A percentile compares a stretch with the other conserved stretches of the same genome.
phyloP scores from a whole-genome alignment of 2,797 vertebrate species.

The Tangara arthus region DNA sequence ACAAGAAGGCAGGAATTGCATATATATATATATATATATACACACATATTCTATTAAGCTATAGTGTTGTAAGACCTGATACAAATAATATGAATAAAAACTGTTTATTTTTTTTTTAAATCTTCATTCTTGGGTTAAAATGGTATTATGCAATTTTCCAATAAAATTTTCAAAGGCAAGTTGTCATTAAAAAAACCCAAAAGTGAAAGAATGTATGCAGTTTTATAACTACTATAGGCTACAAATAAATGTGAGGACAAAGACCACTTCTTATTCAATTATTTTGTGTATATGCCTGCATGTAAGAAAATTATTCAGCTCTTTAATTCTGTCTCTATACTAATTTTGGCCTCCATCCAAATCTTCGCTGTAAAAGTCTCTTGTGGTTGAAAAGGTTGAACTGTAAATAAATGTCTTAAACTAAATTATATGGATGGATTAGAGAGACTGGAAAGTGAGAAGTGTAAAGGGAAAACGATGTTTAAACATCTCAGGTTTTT shows the following conservation, averaged over 20 bases:
- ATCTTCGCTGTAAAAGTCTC: neutral
- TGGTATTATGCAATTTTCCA: neutral
- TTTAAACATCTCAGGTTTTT: neutral
- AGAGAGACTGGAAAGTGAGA: neutral
- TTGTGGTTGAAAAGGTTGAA: neutral
- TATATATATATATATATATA: accelerated
- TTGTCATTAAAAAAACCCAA: neutral
- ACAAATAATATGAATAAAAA: neutral
- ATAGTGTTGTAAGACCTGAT: neutral
- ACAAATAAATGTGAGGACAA: neutral
- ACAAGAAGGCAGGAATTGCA: neutral
- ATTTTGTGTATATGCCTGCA: neutral
- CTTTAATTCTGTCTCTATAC: neutral
- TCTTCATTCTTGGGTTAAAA: neutral
- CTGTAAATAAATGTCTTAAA: neutral
- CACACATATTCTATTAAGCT: neutral
- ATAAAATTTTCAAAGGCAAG: neutral
- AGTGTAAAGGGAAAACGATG: neutral
- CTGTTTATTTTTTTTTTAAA: neutral
- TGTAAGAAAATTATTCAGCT: neutral
- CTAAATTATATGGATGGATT: neutral
- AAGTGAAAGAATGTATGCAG: neutral
- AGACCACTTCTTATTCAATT: neutral
- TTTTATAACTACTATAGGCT: neutral
- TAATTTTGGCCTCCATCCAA: neutral